Evolutionary conservation across 2,113 vertebrate genomes (phyloP).

Genomic region (Nyctereutes procyonoides): DNA sequence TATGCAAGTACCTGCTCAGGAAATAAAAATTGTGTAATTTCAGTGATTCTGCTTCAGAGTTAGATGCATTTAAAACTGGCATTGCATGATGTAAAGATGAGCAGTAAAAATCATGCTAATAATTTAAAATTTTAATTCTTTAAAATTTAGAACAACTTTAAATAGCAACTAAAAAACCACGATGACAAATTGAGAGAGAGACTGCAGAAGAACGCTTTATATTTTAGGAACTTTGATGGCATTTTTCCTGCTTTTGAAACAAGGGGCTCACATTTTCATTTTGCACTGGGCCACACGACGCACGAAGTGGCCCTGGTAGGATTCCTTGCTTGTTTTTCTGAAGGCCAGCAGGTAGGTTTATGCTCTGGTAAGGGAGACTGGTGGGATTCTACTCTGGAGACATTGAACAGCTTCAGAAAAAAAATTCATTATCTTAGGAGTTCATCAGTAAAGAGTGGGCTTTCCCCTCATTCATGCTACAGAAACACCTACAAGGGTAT

Average conservation of each 20-base stretch:
- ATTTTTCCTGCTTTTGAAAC: not conserved
- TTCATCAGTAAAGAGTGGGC: not conserved
- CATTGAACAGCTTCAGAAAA: not conserved
- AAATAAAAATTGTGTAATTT: not conserved
- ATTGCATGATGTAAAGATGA: not conserved
- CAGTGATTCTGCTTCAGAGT: conserved; percentile 27
- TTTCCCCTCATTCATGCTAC: not conserved
- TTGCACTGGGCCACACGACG: not conserved
- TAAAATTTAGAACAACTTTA: conserved; percentile 17
- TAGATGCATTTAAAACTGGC: conserved; percentile 14
- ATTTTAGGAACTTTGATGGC: not conserved
- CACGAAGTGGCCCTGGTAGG: not conserved
- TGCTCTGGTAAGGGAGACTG: not conserved
- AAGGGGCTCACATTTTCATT: not conserved
- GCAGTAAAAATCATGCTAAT: conserved; percentile 16
- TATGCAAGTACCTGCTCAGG: not conserved
- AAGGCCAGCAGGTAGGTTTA: not conserved
- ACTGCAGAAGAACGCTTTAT: not conserved
- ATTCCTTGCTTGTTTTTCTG: not conserved
- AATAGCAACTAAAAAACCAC: not conserved
- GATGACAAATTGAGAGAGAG: not conserved
- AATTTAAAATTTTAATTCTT: conserved; percentile 23
- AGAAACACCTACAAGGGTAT: not conserved
- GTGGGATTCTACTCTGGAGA: not conserved
- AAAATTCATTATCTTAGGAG: not conserved